A percentile compares a stretch with the other conserved stretches of the same genome.
Conservation (phyloP, 2,888 invertebrate species). For the Agrochola macilenta region DNA sequence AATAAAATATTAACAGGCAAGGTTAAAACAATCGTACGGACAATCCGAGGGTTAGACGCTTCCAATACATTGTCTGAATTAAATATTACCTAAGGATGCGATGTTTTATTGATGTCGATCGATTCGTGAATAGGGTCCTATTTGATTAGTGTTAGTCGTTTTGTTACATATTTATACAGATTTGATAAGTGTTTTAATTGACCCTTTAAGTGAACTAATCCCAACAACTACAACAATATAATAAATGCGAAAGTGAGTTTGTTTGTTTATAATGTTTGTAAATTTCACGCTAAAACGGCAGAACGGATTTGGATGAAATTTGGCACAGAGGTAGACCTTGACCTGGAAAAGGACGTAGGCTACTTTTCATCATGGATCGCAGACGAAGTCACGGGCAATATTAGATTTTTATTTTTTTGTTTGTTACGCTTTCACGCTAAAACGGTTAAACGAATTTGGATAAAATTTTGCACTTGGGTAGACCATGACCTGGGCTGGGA, state of each 20-base stretch:
- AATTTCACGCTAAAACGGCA: too few relatives aligned
- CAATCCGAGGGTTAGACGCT: slow-evolving; percentile 14
- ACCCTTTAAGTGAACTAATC: background rate
- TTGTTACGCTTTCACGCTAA: too few relatives aligned
- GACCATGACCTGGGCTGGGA: too few relatives aligned
- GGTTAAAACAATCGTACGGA: slow-evolving; percentile 46
- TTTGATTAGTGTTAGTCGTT: slow-evolving; percentile 18
- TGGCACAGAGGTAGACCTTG: too few relatives aligned
- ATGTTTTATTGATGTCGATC: slow-evolving; percentile 49
- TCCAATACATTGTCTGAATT: slow-evolving; percentile 51
- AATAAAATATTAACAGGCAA: slow-evolving; percentile 44
- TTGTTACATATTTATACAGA: background rate
- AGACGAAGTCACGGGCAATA: too few relatives aligned
- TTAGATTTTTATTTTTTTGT: too few relatives aligned
- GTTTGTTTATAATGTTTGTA: too few relatives aligned
- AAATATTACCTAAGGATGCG: slow-evolving; percentile 33
- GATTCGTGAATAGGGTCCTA: slow-evolving; percentile 26
- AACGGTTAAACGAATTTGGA: too few relatives aligned
- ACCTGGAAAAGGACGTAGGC: too few relatives aligned
- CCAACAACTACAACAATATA: background rate
- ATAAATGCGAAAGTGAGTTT: background rate
- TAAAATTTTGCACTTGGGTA: too few relatives aligned
- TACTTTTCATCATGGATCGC: too few relatives aligned
- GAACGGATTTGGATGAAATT: too few relatives aligned
- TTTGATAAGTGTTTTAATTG: background rate